Conservation (phyloP, 2,113 vertebrate genomes). For the Platysteira castanea region DNA sequence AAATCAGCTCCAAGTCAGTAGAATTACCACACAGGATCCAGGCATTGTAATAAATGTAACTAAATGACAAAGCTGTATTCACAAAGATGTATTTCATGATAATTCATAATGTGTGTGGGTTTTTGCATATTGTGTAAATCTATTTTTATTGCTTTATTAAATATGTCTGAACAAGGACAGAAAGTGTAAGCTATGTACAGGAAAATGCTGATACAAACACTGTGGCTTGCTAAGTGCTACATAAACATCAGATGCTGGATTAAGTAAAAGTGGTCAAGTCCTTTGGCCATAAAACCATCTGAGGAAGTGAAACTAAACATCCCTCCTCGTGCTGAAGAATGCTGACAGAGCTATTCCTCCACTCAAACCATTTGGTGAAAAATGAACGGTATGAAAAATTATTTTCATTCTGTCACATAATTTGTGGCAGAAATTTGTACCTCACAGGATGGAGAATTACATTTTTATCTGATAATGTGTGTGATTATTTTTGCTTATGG, state of each 20-base stretch:
- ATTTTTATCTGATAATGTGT: background rate
- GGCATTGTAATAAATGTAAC: conserved; percentile 25
- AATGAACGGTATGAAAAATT: background rate
- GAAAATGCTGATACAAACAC: conserved; percentile 49
- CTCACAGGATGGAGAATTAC: background rate
- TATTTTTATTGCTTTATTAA: conserved; percentile 37
- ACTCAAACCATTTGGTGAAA: background rate
- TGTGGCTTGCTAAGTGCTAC: conserved; percentile 21
- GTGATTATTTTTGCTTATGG: background rate
- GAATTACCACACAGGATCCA: background rate
- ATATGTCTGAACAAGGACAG: background rate
- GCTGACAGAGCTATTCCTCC: background rate
- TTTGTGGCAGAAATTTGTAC: background rate
- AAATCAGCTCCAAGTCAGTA: conserved; percentile 44
- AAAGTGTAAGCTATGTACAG: background rate
- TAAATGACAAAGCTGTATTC: conserved; percentile 30
- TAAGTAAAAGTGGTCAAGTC: conserved; percentile 27
- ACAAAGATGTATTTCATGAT: background rate
- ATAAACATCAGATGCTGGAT: conserved; percentile 25
- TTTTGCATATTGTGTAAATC: conserved; percentile 29
- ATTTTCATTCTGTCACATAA: background rate
- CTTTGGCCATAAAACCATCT: background rate
- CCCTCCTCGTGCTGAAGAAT: background rate
- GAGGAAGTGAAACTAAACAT: background rate
- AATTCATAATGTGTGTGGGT: background rate